Conservation (phyloP, 1,140 invertebrate species). For the Schlechtendalia chinensis region DNA sequence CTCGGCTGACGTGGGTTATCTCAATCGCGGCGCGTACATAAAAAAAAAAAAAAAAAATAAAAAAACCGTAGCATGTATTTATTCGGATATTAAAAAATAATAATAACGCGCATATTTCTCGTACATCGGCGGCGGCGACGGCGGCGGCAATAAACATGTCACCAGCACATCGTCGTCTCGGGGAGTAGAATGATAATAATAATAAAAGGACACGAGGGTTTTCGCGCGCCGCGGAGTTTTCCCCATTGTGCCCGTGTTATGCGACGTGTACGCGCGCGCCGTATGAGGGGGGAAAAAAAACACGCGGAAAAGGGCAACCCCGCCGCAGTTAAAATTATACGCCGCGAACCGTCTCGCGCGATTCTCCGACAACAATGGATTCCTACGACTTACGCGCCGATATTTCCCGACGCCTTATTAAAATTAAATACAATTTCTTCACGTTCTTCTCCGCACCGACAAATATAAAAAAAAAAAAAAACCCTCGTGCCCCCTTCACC, state of each 20-base stretch:
- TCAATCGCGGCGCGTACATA: too few relatives aligned
- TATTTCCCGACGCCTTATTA: neutral
- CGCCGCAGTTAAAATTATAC: conserved; percentile 8
- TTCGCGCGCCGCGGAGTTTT: neutral
- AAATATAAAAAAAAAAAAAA: neutral
- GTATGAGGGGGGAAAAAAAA: neutral
- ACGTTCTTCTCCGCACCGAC: neutral
- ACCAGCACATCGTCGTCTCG: conserved; percentile 1
- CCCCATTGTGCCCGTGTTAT: neutral
- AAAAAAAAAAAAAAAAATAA: too few relatives aligned
- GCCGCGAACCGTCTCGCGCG: neutral
- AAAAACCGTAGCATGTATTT: too few relatives aligned
- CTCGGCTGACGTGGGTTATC: too few relatives aligned
- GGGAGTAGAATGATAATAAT: conserved; percentile 35
- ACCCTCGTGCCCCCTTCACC: neutral
- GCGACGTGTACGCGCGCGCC: neutral
- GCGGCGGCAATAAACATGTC: conserved; percentile 24
- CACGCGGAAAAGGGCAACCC: conserved; percentile 22
- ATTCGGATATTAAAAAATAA: too few relatives aligned
- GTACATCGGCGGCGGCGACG: neutral
- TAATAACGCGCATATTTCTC: neutral
- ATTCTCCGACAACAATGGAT: neutral
- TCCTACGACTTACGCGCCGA: neutral
- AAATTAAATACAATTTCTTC: conserved; percentile 4
- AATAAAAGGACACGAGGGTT: conserved; percentile 28